phyloP scores from a whole-genome alignment of 2,113 vertebrate genomes.

The Colossoma macropomum region DNA sequence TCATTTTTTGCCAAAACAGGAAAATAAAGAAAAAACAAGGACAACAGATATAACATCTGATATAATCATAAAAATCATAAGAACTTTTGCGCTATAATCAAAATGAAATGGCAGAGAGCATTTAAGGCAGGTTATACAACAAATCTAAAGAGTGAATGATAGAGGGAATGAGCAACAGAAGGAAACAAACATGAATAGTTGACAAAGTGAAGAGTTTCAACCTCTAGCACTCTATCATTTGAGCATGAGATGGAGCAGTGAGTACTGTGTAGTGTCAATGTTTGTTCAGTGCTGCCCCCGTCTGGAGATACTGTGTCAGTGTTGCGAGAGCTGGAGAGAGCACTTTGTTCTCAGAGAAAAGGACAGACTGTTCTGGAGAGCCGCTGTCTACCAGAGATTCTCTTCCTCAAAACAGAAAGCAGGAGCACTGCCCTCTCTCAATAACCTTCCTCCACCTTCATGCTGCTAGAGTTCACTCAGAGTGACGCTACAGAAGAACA shows the following conservation, averaged over 20 bases:
- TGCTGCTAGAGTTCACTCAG: conserved; percentile 14
- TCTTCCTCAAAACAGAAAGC: conserved; percentile 26
- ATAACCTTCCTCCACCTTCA: conserved; percentile 3
- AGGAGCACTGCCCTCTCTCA: conserved; percentile 12
- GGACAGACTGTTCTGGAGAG: conserved; percentile 47
- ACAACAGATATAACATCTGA: no score
- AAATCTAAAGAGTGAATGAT: conserved; percentile 13
- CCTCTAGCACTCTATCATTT: conserved; percentile 9
- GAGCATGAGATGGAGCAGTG: neutral
- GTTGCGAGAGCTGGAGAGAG: conserved; percentile 5
- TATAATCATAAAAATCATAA: no score
- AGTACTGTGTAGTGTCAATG: conserved; percentile 2
- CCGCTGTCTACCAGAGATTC: conserved; percentile 14
- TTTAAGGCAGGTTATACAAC: no score
- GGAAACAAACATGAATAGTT: neutral
- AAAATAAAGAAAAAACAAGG: no score
- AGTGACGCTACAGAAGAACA: conserved; percentile 9
- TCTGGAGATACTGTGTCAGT: conserved; percentile 55
- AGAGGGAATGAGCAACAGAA: neutral
- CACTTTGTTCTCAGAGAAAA: conserved; percentile 26
- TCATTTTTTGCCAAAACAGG: no score
- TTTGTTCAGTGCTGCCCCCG: conserved; percentile 73
- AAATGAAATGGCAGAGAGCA: no score
- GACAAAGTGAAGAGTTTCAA: neutral
- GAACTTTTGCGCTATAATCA: no score